Evolutionary conservation across 2,797 vertebrate species (phyloP).

Genomic region (Fringilla coelebs): DNA sequence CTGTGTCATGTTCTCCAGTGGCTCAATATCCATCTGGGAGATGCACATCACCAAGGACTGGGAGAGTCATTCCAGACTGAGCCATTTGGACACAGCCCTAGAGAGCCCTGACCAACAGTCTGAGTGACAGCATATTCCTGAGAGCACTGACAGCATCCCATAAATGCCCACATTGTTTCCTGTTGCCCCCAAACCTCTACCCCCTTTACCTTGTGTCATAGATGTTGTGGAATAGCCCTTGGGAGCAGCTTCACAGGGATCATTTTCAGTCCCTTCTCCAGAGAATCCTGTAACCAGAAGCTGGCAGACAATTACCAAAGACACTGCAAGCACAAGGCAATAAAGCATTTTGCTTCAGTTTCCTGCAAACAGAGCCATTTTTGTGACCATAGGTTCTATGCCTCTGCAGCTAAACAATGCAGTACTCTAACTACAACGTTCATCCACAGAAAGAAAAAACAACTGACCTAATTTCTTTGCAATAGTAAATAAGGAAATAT

Average conservation of each 20-base stretch:
- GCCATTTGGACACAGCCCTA: not conserved
- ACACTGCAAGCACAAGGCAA: not conserved
- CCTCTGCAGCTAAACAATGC: not conserved
- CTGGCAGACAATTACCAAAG: not conserved
- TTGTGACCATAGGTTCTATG: not conserved
- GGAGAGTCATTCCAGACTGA: not conserved
- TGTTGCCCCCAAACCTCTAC: not conserved
- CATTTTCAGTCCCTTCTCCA: not conserved
- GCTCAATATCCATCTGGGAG: not conserved
- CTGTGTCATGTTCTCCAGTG: not conserved
- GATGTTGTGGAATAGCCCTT: not conserved
- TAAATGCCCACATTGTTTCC: not conserved
- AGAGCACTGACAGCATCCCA: accelerated
- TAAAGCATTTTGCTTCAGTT: not conserved
- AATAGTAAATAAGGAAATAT: not conserved
- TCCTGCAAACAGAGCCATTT: not conserved
- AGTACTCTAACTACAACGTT: accelerated
- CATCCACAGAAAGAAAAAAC: not conserved
- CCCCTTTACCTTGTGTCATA: not conserved
- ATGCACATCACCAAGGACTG: not conserved
- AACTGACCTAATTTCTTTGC: not conserved
- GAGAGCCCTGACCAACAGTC: not conserved
- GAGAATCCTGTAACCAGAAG: not conserved
- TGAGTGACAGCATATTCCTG: not conserved
- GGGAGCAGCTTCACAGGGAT: not conserved